These are phyloP conservation scores for Sigmodon hispidus DNA, from an alignment of 2,113 vertebrate species.

Conservation along the genomic window DNA sequence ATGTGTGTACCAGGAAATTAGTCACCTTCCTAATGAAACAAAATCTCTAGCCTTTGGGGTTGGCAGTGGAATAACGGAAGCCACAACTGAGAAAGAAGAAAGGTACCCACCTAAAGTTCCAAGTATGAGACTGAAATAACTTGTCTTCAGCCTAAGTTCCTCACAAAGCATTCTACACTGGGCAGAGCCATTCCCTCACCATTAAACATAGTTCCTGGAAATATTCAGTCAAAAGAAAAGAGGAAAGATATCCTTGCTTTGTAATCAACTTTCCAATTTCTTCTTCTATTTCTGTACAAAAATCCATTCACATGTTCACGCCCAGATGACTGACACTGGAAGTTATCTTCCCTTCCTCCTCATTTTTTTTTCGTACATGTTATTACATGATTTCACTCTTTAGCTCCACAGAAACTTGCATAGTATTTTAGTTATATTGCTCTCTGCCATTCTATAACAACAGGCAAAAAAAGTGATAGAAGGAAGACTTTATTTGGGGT, in stretches of 20 bases:
- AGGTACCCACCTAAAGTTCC: background rate
- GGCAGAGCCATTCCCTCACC: background rate
- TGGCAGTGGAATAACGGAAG: background rate
- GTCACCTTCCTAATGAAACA: conserved; percentile 38
- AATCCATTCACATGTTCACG: background rate
- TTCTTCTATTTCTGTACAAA: conserved; percentile 1
- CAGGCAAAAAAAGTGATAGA: background rate
- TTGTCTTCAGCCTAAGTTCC: background rate
- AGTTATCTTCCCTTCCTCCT: background rate
- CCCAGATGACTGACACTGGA: background rate
- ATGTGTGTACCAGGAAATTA: background rate
- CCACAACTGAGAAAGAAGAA: background rate
- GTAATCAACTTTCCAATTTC: background rate
- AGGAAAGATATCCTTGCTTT: background rate
- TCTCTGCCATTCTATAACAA: background rate
- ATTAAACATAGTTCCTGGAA: background rate
- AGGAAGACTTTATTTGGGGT: background rate
- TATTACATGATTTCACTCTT: background rate
- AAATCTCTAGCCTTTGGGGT: background rate
- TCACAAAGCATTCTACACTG: background rate
- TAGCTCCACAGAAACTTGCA: background rate
- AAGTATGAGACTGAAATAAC: background rate
- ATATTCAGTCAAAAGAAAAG: background rate
- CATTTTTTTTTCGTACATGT: background rate
- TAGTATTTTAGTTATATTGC: background rate